Base-by-base conservation (phyloP, 2,113 vertebrate species). In the Ovibos moschatus region DNA sequence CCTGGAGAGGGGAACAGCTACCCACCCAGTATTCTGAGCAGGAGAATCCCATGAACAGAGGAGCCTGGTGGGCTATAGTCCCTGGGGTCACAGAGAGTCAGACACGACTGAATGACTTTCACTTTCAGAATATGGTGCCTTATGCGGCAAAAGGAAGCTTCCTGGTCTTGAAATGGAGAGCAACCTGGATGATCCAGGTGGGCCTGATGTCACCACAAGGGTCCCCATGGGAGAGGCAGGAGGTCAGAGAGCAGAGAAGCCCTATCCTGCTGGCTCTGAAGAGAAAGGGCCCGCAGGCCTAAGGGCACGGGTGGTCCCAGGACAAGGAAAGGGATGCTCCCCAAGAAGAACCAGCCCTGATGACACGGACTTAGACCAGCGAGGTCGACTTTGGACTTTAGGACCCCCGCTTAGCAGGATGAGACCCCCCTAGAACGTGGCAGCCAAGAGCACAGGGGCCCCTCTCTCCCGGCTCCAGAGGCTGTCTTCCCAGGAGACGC, bases 171-270 rank as follows among this genome's bases (percentile, higher is more conserved):
- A 58, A 51, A 12, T 17, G n/a, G 71, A 45, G 55, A 33, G 2
- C 5, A 23, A 21, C 21, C 55, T 55, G 78, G 86, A 4, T 45
- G 30, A 28, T 27, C 36, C 11, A 5, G 5, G 30, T 16, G n/a
- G 82, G 43, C 47, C 57, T 0, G 2, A 0, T 6, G 7, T 33
- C 9, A 30, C 10, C 58, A 8, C 27, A 28, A 1, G 15, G 2
- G 30, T 47, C 23, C 55, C 43, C 4, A 23, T 2, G 16, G 62
- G 47, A 33, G 5, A 78, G 19, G 30, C 25, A 16, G 74, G 60
- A 53, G 45, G 36, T 45, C 84, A 21, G 53, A 76, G 64, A 13
- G 76, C 76, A 13, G 53, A 62, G 84, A 17, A 78, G 33, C 76
- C 30, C 36, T 23, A 2, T 2, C 4, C 25, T 28, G 55, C 95